These are phyloP conservation scores for Cheirogaleus medius DNA, from an alignment of 2,113 vertebrate genomes.

Conservation along the genomic window DNA sequence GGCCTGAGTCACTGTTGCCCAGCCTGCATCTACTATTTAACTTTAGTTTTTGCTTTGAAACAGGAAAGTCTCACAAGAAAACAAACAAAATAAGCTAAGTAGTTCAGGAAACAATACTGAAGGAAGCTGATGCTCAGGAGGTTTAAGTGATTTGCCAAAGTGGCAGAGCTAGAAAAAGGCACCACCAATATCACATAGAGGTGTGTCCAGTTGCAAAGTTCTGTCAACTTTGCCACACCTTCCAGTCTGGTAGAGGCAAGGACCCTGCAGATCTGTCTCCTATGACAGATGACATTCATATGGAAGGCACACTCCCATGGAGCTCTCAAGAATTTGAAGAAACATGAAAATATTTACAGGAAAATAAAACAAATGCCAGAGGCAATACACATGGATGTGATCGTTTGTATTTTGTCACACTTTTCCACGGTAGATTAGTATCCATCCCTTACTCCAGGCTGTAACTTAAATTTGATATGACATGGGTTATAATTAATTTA, in stretches of 20 bases:
- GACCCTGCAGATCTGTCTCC: neutral
- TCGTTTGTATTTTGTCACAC: too few species aligned
- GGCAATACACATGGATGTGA: neutral
- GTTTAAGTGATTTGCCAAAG: neutral
- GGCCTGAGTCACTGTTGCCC: too few species aligned
- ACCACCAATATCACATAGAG: neutral
- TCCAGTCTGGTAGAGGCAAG: neutral
- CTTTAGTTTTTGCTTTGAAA: neutral
- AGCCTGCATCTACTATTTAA: neutral
- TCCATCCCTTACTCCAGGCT: neutral
- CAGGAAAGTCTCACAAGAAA: neutral
- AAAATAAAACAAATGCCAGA: neutral
- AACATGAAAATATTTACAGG: neutral
- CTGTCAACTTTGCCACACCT: neutral
- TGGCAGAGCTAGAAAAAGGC: neutral
- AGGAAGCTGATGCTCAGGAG: neutral
- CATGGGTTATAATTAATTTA: neutral
- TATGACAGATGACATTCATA: neutral
- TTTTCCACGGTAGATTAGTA: neutral
- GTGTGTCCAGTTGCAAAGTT: neutral
- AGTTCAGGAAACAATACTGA: neutral
- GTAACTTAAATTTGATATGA: neutral
- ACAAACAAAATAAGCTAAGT: neutral
- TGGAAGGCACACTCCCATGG: neutral
- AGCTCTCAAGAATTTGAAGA: neutral